These are phyloP conservation scores for Andrena fulva DNA, from an alignment of 2,888 invertebrate genomes.

Conservation along the genomic window DNA sequence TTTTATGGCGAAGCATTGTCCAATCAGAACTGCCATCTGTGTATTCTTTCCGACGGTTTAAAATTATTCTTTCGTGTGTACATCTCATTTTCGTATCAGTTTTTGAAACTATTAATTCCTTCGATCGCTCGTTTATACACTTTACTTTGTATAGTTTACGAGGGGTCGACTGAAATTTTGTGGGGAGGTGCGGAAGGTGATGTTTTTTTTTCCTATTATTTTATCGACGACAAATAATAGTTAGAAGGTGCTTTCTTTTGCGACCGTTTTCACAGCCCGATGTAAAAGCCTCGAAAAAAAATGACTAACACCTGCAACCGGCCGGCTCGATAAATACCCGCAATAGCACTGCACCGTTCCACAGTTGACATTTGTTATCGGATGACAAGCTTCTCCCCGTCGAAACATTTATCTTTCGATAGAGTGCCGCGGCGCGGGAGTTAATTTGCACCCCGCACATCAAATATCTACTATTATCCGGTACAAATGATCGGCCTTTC, in stretches of 20 bases:
- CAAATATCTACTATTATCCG: slow-evolving; percentile 54
- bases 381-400: slow-evolving; percentile 68
- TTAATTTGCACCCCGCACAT: slow-evolving; percentile 59
- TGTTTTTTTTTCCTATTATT: not conserved
- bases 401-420: slow-evolving; percentile 70
- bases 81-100: not conserved
- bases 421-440: slow-evolving; percentile 48
- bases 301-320: slow-evolving; percentile 48
- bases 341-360: slow-evolving; percentile 32
- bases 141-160: not conserved
- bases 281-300: slow-evolving; percentile 34
- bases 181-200: not conserved
- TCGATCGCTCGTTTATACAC: not conserved
- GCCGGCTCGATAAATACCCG: slow-evolving; percentile 51
- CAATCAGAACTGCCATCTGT: not conserved
- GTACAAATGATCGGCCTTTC: slow-evolving; percentile 53
- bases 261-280: slow-evolving; percentile 26
- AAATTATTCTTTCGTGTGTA: not conserved
- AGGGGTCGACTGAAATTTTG: not conserved
- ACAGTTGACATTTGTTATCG: slow-evolving; percentile 72
- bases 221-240: slow-evolving; percentile 10
- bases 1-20: not conserved
- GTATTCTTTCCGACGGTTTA: no score
- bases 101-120: not conserved
- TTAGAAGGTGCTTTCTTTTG: slow-evolving; percentile 22